Evolutionary conservation across 1,140 invertebrate species (phyloP).

Genomic region (Pygmarrhopalites habei): DNA sequence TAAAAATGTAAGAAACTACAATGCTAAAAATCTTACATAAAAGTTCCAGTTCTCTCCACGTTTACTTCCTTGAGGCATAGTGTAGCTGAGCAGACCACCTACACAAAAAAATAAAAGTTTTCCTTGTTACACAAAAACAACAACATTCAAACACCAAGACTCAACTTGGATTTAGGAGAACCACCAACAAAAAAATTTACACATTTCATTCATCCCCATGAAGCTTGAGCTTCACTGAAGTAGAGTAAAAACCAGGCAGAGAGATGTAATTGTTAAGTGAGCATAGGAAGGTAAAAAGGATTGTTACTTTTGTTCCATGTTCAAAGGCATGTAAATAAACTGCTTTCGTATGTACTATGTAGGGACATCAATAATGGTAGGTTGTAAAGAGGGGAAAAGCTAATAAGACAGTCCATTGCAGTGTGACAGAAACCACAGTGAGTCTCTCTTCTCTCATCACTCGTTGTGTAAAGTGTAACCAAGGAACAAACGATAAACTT

Average conservation of each 20-base stretch:
- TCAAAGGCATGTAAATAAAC: too few relatives aligned
- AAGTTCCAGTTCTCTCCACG: conserved; percentile 70
- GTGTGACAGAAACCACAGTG: too few relatives aligned
- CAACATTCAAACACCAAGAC: background rate
- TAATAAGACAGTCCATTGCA: too few relatives aligned
- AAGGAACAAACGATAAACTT: too few relatives aligned
- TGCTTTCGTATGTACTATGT: too few relatives aligned
- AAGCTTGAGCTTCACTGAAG: background rate
- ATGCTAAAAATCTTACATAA: conserved; percentile 43
- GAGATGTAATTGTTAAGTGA: background rate
- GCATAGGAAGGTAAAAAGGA: background rate
- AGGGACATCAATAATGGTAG: too few relatives aligned
- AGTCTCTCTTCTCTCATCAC: too few relatives aligned
- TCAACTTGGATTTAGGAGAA: too few relatives aligned
- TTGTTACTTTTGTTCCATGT: background rate
- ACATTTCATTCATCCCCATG: background rate
- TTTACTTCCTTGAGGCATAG: conserved; percentile 72
- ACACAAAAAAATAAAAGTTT: conserved; percentile 23
- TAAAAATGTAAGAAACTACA: too few relatives aligned
- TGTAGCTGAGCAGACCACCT: conserved; percentile 75
- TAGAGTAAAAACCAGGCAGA: background rate
- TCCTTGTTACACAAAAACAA: background rate
- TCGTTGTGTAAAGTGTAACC: too few relatives aligned
- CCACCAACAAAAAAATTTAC: too few relatives aligned
- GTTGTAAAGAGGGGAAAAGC: too few relatives aligned